Evolutionary conservation across 2,113 vertebrate species (phyloP), one percentile per base, ranked within the genome.

Genomic region (Sorex fumeus): DNA sequence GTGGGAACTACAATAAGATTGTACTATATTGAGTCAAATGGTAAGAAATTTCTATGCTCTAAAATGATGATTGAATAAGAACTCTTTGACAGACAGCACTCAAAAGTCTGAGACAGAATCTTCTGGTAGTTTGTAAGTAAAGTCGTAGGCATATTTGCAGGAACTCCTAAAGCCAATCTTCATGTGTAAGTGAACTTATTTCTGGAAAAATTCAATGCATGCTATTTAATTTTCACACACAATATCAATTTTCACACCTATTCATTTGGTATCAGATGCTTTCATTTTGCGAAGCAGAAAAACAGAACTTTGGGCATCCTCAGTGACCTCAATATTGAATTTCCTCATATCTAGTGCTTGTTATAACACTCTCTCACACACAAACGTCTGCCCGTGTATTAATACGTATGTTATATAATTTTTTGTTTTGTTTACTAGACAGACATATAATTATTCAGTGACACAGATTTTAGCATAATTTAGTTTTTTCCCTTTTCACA

Each of bases 231-330:
- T 94, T 92, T 91, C 25, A 15, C 28, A 75, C 45, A 40, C 15
- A 72, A 50, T 90, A 74, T 71, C 57, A 91, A 77, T 87, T 84
- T 96, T 75, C 81, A 90, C 93, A 86, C 79, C 60, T 93, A 83
- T 86, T 82, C 32, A 85, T 75, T 91, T 91, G 28, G 12, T 67
- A 88, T 92, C 18, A 67, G 40, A 71, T 43, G n/a, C 23, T 88
- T 93, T 87, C 66, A 78, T 82, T 79, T 25, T 76, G 18, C 28
- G 79, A 70, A 90, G 91, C 32, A 93, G n/a, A n/a, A 64, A 93
- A 34, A 15, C 13, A 81, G 47, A 93, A 94, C 6, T 93, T 80
- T 62, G 15, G 25, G 16, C 10, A 18, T 76, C 23, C 11, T 95
- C 80, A 45, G 34, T 91, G 50, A 91, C 77, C 66, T 57, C 28